Evolutionary conservation across 2,888 invertebrate genomes (phyloP).

Genomic region (Caenorhabditis afra): DNA sequence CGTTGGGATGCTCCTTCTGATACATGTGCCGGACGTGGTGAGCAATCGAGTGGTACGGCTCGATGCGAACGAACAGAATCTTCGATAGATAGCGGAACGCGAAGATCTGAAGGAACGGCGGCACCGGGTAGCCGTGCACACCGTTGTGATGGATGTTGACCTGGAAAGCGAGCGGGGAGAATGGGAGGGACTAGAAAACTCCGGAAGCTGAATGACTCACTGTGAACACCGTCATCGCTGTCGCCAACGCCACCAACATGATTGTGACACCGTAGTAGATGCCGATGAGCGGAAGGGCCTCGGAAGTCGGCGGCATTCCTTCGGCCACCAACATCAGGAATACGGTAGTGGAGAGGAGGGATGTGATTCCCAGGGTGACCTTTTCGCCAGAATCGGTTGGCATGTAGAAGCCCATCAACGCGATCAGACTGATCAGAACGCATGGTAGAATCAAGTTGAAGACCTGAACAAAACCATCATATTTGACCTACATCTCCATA

Average conservation of each 20-base stretch:
- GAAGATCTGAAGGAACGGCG: slow-evolving; percentile 73
- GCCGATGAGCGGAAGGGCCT: slow-evolving; percentile 89
- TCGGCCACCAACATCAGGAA: slow-evolving; percentile 91
- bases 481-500: no score
- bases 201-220: slow-evolving; percentile 52
- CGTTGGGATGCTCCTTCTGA: slow-evolving; percentile 65
- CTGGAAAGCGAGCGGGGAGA: slow-evolving; percentile 52
- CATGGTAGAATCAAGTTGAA: slow-evolving; percentile 91
- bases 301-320: slow-evolving; percentile 88
- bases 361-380: slow-evolving; percentile 89
- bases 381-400: slow-evolving; percentile 92
- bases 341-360: slow-evolving; percentile 91
- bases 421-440: slow-evolving; percentile 90
- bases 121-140: slow-evolving; percentile 76
- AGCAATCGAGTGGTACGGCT: slow-evolving; percentile 78
- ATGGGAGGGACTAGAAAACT: background rate
- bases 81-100: slow-evolving; percentile 75
- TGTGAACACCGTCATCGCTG: slow-evolving; percentile 87
- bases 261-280: slow-evolving; percentile 84
- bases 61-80: slow-evolving; percentile 73
- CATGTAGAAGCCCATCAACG: slow-evolving; percentile 90
- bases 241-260: slow-evolving; percentile 83
- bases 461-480: slow-evolving; percentile 84
- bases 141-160: slow-evolving; percentile 86
- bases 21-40: slow-evolving; percentile 77